Conservation (phyloP, 2,113 vertebrate genomes). For the Rallus limicola region DNA sequence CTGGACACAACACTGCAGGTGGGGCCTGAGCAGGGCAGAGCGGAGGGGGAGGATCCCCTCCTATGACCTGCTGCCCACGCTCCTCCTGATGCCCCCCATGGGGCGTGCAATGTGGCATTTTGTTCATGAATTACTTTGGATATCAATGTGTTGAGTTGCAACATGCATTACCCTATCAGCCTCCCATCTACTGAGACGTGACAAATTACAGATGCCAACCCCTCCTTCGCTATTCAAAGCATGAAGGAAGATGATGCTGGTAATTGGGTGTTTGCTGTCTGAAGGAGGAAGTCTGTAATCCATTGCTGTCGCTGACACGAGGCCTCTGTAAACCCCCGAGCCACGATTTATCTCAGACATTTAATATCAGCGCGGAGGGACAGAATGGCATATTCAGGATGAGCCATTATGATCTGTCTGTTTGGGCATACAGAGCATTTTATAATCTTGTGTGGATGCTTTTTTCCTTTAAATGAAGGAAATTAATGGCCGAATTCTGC, state of each 20-base stretch:
- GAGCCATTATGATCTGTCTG: slow-evolving; percentile 51
- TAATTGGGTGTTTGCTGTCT: slow-evolving; percentile 59
- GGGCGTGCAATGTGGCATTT: background rate
- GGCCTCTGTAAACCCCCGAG: slow-evolving; percentile 35
- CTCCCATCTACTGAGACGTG: background rate
- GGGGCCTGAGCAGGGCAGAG: too few relatives aligned
- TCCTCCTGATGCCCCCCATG: accelerated
- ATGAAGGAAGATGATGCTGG: slow-evolving; percentile 25
- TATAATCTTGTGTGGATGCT: slow-evolving; percentile 12
- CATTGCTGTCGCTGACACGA: background rate
- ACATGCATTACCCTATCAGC: background rate
- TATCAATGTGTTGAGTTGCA: background rate
- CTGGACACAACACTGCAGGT: too few relatives aligned
- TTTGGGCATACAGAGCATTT: slow-evolving; percentile 1
- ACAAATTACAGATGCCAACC: slow-evolving; percentile 18
- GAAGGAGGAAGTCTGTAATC: slow-evolving; percentile 51
- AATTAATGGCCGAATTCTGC: slow-evolving; percentile 38
- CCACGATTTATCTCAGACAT: slow-evolving; percentile 35
- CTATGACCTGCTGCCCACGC: too few relatives aligned
- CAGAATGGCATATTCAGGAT: slow-evolving; percentile 30
- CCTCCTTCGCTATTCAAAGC: background rate
- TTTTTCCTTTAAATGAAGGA: slow-evolving; percentile 51
- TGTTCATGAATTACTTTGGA: background rate
- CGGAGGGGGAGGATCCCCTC: too few relatives aligned
- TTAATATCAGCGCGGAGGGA: slow-evolving; percentile 42